Percentiles rank a stretch among this genome's conserved stretches.
These are phyloP conservation scores for Drosophila neonasuta DNA, from an alignment of 2,888 invertebrate species.

Conservation along the genomic window DNA sequence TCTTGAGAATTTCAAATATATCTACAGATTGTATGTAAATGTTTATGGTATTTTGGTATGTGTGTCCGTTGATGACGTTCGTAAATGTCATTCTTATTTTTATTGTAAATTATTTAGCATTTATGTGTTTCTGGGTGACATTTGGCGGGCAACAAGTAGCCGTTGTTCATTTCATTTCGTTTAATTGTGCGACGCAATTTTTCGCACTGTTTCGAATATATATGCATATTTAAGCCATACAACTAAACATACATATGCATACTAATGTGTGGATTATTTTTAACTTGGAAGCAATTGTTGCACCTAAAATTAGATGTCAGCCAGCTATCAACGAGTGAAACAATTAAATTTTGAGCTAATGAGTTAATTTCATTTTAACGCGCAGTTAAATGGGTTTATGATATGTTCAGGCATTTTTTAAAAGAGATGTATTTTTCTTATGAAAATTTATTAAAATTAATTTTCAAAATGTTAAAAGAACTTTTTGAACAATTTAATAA, in stretches of 20 bases:
- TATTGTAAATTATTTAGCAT: slow-evolving; percentile 29
- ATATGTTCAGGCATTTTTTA: too few species aligned
- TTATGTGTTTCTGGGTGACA: slow-evolving; percentile 18
- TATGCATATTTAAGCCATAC: neutral
- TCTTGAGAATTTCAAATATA: neutral
- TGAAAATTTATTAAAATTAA: too few species aligned
- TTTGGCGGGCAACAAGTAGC: slow-evolving; percentile 50
- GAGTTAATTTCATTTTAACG: slow-evolving; percentile 1
- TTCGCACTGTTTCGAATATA: slow-evolving; percentile 17
- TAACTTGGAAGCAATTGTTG: slow-evolving; percentile 36
- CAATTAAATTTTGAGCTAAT: slow-evolving; percentile 25
- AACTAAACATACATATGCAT: neutral
- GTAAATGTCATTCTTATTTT: slow-evolving; percentile 26
- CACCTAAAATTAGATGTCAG: slow-evolving; percentile 48
- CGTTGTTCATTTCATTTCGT: slow-evolving; percentile 15
- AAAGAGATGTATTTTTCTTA: too few species aligned
- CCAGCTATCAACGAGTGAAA: slow-evolving; percentile 22
- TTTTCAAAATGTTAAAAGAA: too few species aligned
- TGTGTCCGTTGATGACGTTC: slow-evolving; percentile 26
- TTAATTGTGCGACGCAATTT: slow-evolving; percentile 46
- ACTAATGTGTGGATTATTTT: slow-evolving; percentile 41
- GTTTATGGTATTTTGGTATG: neutral
- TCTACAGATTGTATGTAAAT: neutral
- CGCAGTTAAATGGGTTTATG: neutral
- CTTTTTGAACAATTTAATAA: too few species aligned